Evolutionary conservation across 2,113 vertebrate species (phyloP).

Genomic region (Fulica atra): DNA sequence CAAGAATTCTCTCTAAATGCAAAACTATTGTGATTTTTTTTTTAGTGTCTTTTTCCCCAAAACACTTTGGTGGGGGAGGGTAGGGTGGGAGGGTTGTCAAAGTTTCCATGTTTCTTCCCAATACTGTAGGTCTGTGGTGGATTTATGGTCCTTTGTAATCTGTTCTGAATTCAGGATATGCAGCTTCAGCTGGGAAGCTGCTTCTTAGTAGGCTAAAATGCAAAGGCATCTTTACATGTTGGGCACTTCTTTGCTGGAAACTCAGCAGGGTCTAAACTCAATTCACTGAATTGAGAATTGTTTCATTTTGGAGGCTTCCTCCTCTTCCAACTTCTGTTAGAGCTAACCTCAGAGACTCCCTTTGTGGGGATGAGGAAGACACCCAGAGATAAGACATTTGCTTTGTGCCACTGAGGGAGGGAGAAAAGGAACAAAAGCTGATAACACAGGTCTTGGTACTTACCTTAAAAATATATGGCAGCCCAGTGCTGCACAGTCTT

Average conservation of each 20-base stretch:
- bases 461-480: background rate
- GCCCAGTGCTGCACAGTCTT: background rate
- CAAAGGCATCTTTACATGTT: background rate
- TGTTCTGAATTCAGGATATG: background rate
- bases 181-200: background rate
- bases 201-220: background rate
- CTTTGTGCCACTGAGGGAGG: background rate
- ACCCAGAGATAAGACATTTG: background rate
- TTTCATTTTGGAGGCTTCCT: background rate
- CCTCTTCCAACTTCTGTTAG: background rate
- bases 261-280: background rate
- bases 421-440: background rate
- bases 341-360: background rate
- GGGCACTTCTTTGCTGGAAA: background rate
- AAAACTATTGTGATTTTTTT: background rate
- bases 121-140: background rate
- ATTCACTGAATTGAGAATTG: background rate
- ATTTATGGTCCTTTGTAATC: rapidly evolving
- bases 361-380: background rate
- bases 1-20: background rate
- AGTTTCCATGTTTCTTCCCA: background rate
- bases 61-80: background rate
- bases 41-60: background rate
- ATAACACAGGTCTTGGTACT: background rate
- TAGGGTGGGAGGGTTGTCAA: background rate